Conservation (phyloP, 2,797 vertebrate genomes). For the Sebastes goodei region DNA sequence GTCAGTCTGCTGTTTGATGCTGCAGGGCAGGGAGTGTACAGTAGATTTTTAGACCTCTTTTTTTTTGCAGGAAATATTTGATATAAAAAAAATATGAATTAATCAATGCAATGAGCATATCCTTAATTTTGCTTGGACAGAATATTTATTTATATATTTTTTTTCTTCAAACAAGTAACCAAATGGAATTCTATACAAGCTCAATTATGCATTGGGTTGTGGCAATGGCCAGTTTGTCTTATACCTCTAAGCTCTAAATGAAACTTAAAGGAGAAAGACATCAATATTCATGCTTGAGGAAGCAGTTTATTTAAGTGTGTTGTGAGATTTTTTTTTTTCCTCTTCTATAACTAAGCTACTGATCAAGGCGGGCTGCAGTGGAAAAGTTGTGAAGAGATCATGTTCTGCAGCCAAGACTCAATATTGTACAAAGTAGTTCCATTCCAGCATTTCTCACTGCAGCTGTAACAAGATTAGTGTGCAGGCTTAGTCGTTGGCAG, state of each 20-base stretch:
- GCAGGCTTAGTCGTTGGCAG: constrained; percentile 41
- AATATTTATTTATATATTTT: not conserved
- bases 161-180: not conserved
- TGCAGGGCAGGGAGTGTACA: no score
- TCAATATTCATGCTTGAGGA: not conserved
- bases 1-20: not conserved
- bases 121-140: not conserved
- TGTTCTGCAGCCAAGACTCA: constrained; percentile 32
- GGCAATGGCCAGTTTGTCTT: not conserved
- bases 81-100: not conserved
- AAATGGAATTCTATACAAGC: not conserved
- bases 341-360: not conserved
- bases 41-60: no score
- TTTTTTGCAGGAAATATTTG: no score
- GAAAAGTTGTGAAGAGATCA: constrained; percentile 36
- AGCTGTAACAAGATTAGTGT: constrained; percentile 46
- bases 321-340: not conserved
- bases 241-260: not conserved
- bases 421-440: constrained; percentile 17
- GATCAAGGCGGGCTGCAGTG: constrained; percentile 9
- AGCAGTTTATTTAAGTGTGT: not conserved
- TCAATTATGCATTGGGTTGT: not conserved
- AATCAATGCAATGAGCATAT: not conserved
- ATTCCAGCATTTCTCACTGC: constrained; percentile 15
- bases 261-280: not conserved